Conservation (phyloP, 2,888 invertebrate species). For the Netelia virgata region DNA sequence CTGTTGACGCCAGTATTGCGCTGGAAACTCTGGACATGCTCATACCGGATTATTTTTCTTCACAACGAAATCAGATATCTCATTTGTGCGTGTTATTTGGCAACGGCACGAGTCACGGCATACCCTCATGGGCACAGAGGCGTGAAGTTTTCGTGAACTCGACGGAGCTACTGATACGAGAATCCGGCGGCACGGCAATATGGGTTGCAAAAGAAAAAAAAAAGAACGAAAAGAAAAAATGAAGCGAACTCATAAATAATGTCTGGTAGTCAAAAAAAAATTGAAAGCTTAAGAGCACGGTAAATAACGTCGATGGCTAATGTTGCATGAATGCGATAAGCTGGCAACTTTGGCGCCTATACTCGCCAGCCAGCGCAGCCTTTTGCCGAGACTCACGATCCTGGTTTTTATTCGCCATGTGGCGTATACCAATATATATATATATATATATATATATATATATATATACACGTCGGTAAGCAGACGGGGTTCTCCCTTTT, state of each 20-base stretch:
- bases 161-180: slow-evolving; percentile 22
- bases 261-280: slow-evolving; percentile 70
- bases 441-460: slow-evolving; percentile 33
- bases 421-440: slow-evolving; percentile 36
- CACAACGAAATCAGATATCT: slow-evolving; percentile 22
- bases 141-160: slow-evolving; percentile 33
- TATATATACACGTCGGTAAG: slow-evolving; percentile 17
- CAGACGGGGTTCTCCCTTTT: slow-evolving; percentile 42
- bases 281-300: slow-evolving; percentile 76
- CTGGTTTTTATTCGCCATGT: slow-evolving; percentile 48
- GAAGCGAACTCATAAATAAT: slow-evolving; percentile 58
- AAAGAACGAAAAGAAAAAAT: slow-evolving; percentile 27
- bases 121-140: background rate
- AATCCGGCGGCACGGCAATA: slow-evolving; percentile 52
- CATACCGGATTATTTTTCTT: background rate
- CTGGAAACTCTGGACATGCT: too few species aligned
- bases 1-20: background rate
- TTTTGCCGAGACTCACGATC: slow-evolving; percentile 48
- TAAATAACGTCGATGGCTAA: slow-evolving; percentile 83
- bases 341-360: slow-evolving; percentile 77
- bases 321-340: slow-evolving; percentile 85
- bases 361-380: slow-evolving; percentile 40
- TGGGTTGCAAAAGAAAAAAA: slow-evolving; percentile 42
- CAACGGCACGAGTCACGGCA: slow-evolving; percentile 16
- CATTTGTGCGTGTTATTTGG: slow-evolving; percentile 44